Conservation (phyloP, 1,140 invertebrate genomes). For the Adoxophyes honmai region DNA sequence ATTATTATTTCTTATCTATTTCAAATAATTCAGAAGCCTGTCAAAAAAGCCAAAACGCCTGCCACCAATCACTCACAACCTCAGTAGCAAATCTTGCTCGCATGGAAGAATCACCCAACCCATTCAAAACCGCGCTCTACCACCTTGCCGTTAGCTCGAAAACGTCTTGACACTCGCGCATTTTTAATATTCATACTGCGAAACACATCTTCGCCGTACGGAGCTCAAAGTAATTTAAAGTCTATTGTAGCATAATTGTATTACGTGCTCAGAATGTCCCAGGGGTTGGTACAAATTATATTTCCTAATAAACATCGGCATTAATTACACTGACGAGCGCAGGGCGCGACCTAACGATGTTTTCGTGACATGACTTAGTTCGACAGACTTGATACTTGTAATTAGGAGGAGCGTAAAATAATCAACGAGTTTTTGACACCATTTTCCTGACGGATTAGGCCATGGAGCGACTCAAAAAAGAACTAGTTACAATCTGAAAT, state of each 20-base stretch:
- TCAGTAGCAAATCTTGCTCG: neutral
- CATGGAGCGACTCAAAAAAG: too few relatives aligned
- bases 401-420: too few relatives aligned
- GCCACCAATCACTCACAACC: neutral
- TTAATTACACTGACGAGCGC: constrained; percentile 14
- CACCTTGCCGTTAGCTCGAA: neutral
- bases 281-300: constrained; percentile 32
- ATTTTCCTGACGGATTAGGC: too few relatives aligned
- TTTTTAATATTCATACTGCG: constrained; percentile 46
- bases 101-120: neutral
- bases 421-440: too few relatives aligned
- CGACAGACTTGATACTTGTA: neutral
- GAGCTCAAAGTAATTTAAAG: constrained; percentile 39
- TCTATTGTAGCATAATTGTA: constrained; percentile 49
- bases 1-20: too few relatives aligned
- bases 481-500: too few relatives aligned
- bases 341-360: constrained; percentile 3
- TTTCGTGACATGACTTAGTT: constrained; percentile 6
- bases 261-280: constrained; percentile 38
- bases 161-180: neutral
- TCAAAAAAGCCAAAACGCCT: constrained; percentile 1
- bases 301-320: constrained; percentile 38
- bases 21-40: too few relatives aligned
- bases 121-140: neutral
- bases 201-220: constrained; percentile 32